phyloP scores from a whole-genome alignment of 2,797 vertebrate species.

The Characodon lateralis region DNA sequence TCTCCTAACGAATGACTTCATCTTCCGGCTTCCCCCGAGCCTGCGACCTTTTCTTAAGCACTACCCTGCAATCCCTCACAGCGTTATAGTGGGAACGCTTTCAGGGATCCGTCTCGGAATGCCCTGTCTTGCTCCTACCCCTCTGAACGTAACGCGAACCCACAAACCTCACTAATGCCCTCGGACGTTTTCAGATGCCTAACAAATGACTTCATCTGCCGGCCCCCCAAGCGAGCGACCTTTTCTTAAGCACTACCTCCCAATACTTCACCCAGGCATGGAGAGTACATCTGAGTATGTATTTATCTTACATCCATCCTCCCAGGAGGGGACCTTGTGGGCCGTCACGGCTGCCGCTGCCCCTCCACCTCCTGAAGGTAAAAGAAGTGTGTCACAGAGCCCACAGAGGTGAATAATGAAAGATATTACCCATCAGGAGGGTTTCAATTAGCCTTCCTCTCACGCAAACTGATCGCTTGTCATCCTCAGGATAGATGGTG shows the following conservation, averaged over 20 bases:
- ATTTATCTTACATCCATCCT: slow-evolving; percentile 74
- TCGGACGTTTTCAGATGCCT: slow-evolving; percentile 45
- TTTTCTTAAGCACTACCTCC: slow-evolving; percentile 57
- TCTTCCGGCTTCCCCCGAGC: slow-evolving; percentile 47
- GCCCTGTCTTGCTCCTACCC: background rate
- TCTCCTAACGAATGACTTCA: slow-evolving; percentile 63
- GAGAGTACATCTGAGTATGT: slow-evolving; percentile 54
- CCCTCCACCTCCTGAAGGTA: slow-evolving; percentile 57
- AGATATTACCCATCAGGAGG: slow-evolving; percentile 92
- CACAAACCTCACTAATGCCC: slow-evolving; percentile 25
- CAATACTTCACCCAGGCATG: slow-evolving; percentile 59
- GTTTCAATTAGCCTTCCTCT: slow-evolving; percentile 89
- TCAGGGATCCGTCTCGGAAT: background rate
- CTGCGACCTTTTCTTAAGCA: slow-evolving; percentile 66
- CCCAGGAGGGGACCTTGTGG: slow-evolving; percentile 74
- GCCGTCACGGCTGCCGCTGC: slow-evolving; percentile 63
- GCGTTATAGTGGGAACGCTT: slow-evolving; percentile 6
- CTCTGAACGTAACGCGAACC: background rate
- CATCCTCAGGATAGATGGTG: slow-evolving; percentile 85
- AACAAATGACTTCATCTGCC: slow-evolving; percentile 58
- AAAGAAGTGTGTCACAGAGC: slow-evolving; percentile 74
- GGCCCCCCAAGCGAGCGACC: slow-evolving; percentile 50
- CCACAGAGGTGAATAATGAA: slow-evolving; percentile 85
- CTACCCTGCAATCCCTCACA: slow-evolving; percentile 48
- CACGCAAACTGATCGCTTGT: slow-evolving; percentile 90